Evolutionary conservation across 1,140 invertebrate species (phyloP), one percentile per base, ranked within the genome.

Genomic region (Brachionus sp.): DNA sequence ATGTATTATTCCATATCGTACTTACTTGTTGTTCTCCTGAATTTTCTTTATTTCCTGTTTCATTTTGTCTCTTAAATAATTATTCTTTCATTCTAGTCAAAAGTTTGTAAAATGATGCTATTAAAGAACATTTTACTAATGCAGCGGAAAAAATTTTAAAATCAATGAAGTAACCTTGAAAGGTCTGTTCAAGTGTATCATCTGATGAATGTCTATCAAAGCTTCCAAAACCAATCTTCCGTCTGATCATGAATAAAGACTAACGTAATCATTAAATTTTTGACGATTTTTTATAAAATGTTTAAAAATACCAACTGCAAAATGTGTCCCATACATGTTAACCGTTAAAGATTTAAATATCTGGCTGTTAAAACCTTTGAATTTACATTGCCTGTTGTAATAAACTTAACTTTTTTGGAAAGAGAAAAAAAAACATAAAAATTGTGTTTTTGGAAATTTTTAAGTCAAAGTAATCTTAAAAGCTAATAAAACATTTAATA

Each of bases 291-390:
- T 77, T 77, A 46, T 1, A 77, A 25, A 46, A 5, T 29, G 1
- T 33, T 57, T 13, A 9, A 16, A n/a, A 77, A 9, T 0, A 50
- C 13, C 19, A 77, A 57, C 23, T 77, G 39, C 2, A 77, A 50
- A 29, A 77, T 77, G 46, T 77, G 75, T 16, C 39, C 75, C 0
- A 77, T n/a, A n/a, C n/a, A n/a, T n/a, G n/a, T n/a, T n/a, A n/a
- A n/a, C n/a, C n/a, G n/a, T n/a, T n/a, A n/a, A n/a, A n/a, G n/a
- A n/a, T n/a, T n/a, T n/a, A n/a, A n/a, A n/a, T n/a, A n/a, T n/a
- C n/a, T n/a, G n/a, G n/a, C n/a, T n/a, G n/a, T n/a, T n/a, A n/a
- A n/a, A n/a, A n/a, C n/a, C n/a, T n/a, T n/a, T n/a, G n/a, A n/a
- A n/a, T n/a, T n/a, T n/a, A n/a, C n/a, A n/a, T n/a, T n/a, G n/a